Base-by-base conservation (phyloP, 1,140 invertebrate species). In the Anastatus disparis region DNA sequence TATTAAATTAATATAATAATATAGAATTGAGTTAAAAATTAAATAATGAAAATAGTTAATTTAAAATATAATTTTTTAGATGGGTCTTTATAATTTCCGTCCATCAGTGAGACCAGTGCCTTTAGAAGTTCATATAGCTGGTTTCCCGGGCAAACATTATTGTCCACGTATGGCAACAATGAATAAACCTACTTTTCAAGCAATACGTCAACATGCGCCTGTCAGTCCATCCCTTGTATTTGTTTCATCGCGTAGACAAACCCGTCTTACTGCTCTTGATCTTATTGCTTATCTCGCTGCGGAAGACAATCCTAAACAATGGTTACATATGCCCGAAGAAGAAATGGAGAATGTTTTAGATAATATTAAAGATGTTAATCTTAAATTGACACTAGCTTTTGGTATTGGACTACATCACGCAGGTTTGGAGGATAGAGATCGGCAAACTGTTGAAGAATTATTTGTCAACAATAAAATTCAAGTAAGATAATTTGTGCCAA, bases 331-430 rank as follows among this genome's bases (percentile, higher is more conserved):
- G 88, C 86, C 88, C 8, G 95, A 98, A 62, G 84, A 90, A 12
- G 93, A 97, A 84, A 95, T 97, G 89, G 89, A 93, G 58, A 87
- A 89, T 46, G 91, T 95, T 20, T 79, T 94, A 24, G 85, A 89
- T 75, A 91, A 92, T 83, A 91, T 99, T 3, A 91, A 91, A 74
- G 98, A 99, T 79, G 89, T 91, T 0, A 98, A 99, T 87, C 87
- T 99, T 6, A 97, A 97, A 82, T 88, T 99, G 42, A 97, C 95
- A 0, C 87, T 99, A 15, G 93, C 95, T 0, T 99, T 99, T 88
- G 98, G 98, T 8, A 98, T 99, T 77, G 98, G 97, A 12, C 91
- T 99, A 67, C 98, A 99, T 88, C 98, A 99, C 87, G 98, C 98
- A 22, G 97, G 94, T 68, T 84, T 99, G 38, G 93, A 96, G 75